Evolutionary conservation across 2,888 invertebrate genomes (phyloP).

Genomic region (Eristalinus sepulchralis): DNA sequence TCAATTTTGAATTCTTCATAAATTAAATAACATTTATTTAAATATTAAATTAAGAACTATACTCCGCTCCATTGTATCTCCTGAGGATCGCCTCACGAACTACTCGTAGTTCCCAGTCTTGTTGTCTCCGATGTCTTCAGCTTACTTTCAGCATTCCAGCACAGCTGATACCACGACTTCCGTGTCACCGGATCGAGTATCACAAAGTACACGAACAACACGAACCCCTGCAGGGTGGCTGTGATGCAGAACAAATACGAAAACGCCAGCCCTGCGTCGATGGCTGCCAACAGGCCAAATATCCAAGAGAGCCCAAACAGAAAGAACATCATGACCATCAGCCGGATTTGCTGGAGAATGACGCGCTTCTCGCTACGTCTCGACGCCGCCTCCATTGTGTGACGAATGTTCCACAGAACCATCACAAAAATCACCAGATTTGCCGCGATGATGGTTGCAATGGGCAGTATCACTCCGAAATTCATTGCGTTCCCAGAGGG

Average conservation of each 20-base stretch:
- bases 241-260: constrained; percentile 85
- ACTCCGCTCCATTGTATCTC: too few species aligned
- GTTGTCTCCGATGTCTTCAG: constrained; percentile 61
- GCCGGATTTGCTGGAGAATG: constrained; percentile 82
- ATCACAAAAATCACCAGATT: constrained; percentile 83
- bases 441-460: constrained; percentile 82
- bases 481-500: constrained; percentile 82
- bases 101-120: constrained; percentile 12
- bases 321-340: constrained; percentile 84
- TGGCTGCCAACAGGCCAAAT: constrained; percentile 83
- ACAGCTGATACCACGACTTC: constrained; percentile 80
- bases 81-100: background rate
- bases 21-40: background rate
- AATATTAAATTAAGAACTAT: background rate
- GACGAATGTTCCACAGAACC: constrained; percentile 81
- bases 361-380: constrained; percentile 76
- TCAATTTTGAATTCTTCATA: background rate
- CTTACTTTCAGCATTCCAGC: constrained; percentile 41
- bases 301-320: constrained; percentile 84
- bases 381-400: constrained; percentile 79
- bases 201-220: constrained; percentile 84
- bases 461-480: constrained; percentile 82
- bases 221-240: constrained; percentile 84
- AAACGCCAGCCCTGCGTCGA: constrained; percentile 81
- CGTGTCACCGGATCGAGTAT: constrained; percentile 83